Evolutionary conservation across 2,113 vertebrate genomes (phyloP), one percentile per base, ranked within the genome.

Genomic region (Crotalus helleri): DNA sequence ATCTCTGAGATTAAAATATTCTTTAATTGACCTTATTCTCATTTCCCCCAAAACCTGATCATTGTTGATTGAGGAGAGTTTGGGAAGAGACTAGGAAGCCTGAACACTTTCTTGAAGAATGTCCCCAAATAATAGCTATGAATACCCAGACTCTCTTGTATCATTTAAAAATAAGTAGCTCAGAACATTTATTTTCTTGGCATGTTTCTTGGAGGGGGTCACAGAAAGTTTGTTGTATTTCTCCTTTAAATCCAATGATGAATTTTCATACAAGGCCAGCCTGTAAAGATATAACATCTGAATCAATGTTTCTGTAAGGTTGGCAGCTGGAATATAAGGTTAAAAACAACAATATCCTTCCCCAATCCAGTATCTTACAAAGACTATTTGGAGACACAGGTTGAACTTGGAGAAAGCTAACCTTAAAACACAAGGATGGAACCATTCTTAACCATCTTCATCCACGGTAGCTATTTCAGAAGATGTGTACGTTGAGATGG

Each of bases 381-480:
- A 74, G 69, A 21, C 17, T 33, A 39, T 81, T 17, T 81, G 6
- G 17, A 51, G 93, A 92, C 91, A 69, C 85, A 91, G 46, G 92
- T 19, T 11, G 88, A 85, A 58, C 29, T 93, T 93, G 92, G 91
- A 87, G 19, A 89, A 86, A n/a, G 1, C 4, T 24, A 39, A n/a
- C 49, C 85, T 51, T 10, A 94, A 58, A 94, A 19, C 57, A 64
- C 87, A 49, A 81, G 54, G 90, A 92, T 93, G 12, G 49, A 81
- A 59, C 88, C 46, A 21, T 94, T 91, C 58, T 21, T 69, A 81
- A 87, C 6, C 51, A 93, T 44, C 57, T 92, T 21, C 64, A 92
- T 17, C 89, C 61, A 92, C 89, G 29, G 46, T 86, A 64, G 19
- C 55, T 88, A 2, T 89, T 95, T 90, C 93, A 86, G 90, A 96